Base-by-base conservation (phyloP, 2,888 invertebrate species). In the Calliphora vomitoria region DNA sequence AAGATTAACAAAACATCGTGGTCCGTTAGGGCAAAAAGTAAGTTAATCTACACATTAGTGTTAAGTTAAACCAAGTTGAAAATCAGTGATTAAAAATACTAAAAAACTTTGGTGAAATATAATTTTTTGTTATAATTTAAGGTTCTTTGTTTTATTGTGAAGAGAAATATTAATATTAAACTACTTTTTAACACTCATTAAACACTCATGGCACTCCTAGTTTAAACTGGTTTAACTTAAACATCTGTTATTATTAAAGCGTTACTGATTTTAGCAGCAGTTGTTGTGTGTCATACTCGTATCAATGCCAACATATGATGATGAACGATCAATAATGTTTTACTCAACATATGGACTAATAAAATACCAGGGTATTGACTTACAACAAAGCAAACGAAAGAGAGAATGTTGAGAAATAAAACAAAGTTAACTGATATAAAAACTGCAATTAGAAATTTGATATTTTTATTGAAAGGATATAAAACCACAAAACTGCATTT, bases 401-500 rank as follows among this genome's bases (percentile, higher is more conserved):
- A 60, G 76, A 68, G 50, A 66, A 76, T 20, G 60, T 44, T 10
- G 0, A 25, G 13, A 74, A 58, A 11, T 53, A 25, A 58, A 74
- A 47, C 41, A 38, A 66, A 80, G 74, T 75, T 68, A 85, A 85
- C 75, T 81, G 85, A 62, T 74, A 81, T 85, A 85, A 91, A 91
- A 89, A 89, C 89, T 90, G 91, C 92, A 92, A 91, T 92, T 92
- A 91, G 92, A 92, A 92, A 92, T 92, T 90, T 91, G 92, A 92
- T 92, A 92, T 90, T 92, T 92, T 92, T 92, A 92, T 92, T 92
- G 92, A 92, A 92, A 92, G 92, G 91, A 92, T 92, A 92, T 80
- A 79, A 82, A 89, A 89, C 86, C 86, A 84, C 84, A 86, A 82
- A 86, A 87, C 83, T 86, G 87, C 87, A 84, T 87, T 87, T 87